Evolutionary conservation across 1,140 invertebrate species (phyloP), one percentile per base, ranked within the genome.

Genomic region (Mylabris phalerata): DNA sequence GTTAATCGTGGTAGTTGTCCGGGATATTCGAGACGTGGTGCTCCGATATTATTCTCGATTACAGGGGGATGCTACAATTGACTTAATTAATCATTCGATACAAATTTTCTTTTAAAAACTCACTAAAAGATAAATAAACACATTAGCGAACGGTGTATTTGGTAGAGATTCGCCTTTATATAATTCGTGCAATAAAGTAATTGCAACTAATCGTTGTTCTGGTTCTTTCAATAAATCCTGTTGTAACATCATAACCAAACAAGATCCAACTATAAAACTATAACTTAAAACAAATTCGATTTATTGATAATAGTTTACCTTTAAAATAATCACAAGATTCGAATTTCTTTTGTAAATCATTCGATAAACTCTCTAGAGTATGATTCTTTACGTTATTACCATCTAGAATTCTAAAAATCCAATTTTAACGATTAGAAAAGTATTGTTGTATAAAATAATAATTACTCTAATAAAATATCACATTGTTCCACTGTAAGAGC

Each of bases 301-400:
- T 57, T 58, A 51, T 56, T 24, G 2, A 2, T 1, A 39, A 60
- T 24, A 26, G 72, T 72, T 73, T 69, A 83, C 81, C 80, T 77
- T 89, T 89, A 68, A 90, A 92, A 70, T 84, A 82, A 66, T 92
- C 87, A 48, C 84, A 79, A 72, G 85, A 85, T 1, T 82, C 78
- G 69, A 92, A 91, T 59, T 80, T 81, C 70, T 89, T 89, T 68
- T 89, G 85, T 43, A 92, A 76, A 67, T 87, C 83, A 59, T 77
- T 77, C 3, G 80, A 80, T 13, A 89, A 71, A 26, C 71, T 74
- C 67, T 90, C 87, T 63, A 89, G 77, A 9, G 79, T 81, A 61
- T 82, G 79, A 42, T 75, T 80, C 49, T 83, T 82, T 7, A 83
- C 75, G 59, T 82, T 83, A 58, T 84, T 81, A 71, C 86, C 84